phyloP scores from a whole-genome alignment of 2,888 invertebrate species.

The Gymnosoma rotundatum region DNA sequence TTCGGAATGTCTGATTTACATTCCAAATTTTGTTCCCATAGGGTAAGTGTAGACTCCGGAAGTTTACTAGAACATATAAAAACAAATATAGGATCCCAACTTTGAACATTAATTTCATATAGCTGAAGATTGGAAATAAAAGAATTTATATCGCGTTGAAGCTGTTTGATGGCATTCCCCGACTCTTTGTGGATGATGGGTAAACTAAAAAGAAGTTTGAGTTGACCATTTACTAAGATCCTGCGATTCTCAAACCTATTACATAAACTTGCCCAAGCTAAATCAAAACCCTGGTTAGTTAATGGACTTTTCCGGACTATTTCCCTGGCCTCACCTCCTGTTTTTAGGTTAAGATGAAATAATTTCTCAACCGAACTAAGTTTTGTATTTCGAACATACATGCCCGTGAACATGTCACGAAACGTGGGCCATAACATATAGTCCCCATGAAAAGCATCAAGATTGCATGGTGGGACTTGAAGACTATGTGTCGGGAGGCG shows the following conservation, averaged over 20 bases:
- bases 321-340: not conserved
- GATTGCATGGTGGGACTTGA: not conserved
- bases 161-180: not conserved
- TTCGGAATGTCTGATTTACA: not conserved
- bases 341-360: not conserved
- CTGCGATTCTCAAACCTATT: not conserved
- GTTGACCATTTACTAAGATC: not conserved
- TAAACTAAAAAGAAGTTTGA: not conserved
- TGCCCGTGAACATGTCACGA: constrained; percentile 1
- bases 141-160: constrained; percentile 5
- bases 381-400: not conserved
- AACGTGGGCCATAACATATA: constrained; percentile 3
- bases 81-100: not conserved
- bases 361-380: not conserved
- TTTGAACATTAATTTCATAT: not conserved
- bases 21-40: constrained; percentile 1
- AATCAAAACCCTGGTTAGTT: not conserved
- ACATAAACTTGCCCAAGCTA: not conserved
- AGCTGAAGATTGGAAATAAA: not conserved
- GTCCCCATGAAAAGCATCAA: not conserved
- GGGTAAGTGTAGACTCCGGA: not conserved
- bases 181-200: not conserved
- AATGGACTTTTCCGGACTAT: not conserved
- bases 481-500: not conserved
- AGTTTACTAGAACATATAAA: not conserved